Base-by-base conservation (phyloP, 2,888 invertebrate genomes). In the Tuta absoluta region DNA sequence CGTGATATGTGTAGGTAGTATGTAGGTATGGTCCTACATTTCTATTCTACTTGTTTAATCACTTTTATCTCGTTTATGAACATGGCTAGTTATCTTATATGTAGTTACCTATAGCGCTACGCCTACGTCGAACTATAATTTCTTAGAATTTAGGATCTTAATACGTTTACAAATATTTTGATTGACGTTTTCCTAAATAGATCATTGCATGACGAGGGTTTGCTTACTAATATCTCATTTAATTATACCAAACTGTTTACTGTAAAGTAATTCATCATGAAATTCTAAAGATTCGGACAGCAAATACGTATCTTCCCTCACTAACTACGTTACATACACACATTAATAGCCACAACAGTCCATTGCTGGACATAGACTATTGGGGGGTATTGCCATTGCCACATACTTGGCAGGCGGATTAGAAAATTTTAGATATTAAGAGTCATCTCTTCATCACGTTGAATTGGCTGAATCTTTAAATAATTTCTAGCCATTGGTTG, bases 401-500 rank as follows among this genome's bases (percentile, higher is more conserved):
- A n/a, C n/a, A n/a, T n/a, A n/a, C n/a, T n/a, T n/a, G n/a, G n/a
- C n/a, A n/a, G n/a, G n/a, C n/a, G n/a, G n/a, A n/a, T n/a, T n/a
- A n/a, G n/a, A n/a, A n/a, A n/a, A n/a, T n/a, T n/a, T n/a, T n/a
- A n/a, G n/a, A n/a, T n/a, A n/a, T 33, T 33, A 7, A 33, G 10
- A 33, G 10, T 33, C 33, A 33, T 33, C 1, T 33, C 10, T 10
- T 33, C 33, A 10, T 3, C 33, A 8, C 10, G 33, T 33, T 45
- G 41, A 41, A 41, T 37, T 41, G 45, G 45, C n/a, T 17, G n/a
- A n/a, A n/a, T 45, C 45, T 45, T 45, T 17, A 45, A 45, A 45
- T 45, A 45, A 45, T 4, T 45, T 45, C n/a, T 45, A 17, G 45
- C 41, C 1, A 3, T 41, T 48, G 8, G 21, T 19, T 21, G 19